Conservation (phyloP, 2,888 invertebrate species). For the Mactromeris polynyma region DNA sequence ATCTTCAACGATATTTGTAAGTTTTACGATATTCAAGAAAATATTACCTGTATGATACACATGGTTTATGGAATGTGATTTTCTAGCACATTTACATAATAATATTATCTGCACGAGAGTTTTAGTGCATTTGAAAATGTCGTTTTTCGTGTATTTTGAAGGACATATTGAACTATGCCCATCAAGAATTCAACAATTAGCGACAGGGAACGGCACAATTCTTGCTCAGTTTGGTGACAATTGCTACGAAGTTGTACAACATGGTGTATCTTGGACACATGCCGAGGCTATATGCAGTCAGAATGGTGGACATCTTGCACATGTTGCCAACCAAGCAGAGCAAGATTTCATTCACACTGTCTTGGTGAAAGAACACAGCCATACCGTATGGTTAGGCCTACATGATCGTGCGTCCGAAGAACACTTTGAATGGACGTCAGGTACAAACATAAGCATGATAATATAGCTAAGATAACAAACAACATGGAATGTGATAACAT, state of each 20-base stretch:
- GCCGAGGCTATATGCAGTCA: constrained; percentile 48
- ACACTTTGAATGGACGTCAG: constrained; percentile 54
- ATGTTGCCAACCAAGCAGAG: constrained; percentile 39
- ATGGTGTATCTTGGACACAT: constrained; percentile 22
- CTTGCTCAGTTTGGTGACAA: constrained; percentile 25
- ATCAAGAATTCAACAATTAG: not conserved
- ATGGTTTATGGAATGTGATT: too few species aligned
- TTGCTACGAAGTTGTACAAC: constrained; percentile 39
- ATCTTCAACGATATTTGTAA: too few species aligned
- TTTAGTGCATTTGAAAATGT: too few species aligned
- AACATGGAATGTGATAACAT: too few species aligned
- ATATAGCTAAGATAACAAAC: too few species aligned
- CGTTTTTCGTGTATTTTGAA: not conserved
- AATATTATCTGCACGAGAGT: too few species aligned
- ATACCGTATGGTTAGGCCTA: constrained; percentile 52
- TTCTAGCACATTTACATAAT: too few species aligned
- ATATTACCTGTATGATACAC: too few species aligned
- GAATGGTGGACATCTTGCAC: constrained; percentile 52
- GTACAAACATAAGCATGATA: not conserved
- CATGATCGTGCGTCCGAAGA: constrained; percentile 47
- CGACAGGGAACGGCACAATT: not conserved
- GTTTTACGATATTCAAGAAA: too few species aligned
- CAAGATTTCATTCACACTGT: constrained; percentile 44
- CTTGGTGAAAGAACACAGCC: constrained; percentile 19
- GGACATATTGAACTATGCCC: constrained; percentile 20